Percentiles rank a stretch among this genome's conserved stretches.
These are phyloP conservation scores for Columba janthina DNA, from an alignment of 2,113 vertebrate genomes.

Conservation along the genomic window DNA sequence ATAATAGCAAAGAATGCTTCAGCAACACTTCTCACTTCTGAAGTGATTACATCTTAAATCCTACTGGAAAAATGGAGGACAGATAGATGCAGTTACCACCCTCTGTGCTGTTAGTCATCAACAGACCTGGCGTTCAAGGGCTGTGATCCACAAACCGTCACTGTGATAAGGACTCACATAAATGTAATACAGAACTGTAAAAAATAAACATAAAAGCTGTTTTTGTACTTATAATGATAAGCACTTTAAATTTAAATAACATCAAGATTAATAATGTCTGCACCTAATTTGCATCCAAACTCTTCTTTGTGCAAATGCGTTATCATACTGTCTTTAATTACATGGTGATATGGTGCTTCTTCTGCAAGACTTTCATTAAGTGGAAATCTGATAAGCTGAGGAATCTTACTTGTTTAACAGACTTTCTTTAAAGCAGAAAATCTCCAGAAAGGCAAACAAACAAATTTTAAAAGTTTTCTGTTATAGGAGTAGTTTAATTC, in stretches of 20 bases:
- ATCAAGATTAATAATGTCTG: constrained; percentile 45
- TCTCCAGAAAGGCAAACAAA: neutral
- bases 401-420: neutral
- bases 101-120: neutral
- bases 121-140: neutral
- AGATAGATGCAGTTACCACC: neutral
- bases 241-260: constrained; percentile 19
- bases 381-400: neutral
- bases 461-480: neutral
- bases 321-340: constrained; percentile 28
- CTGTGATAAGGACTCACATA: neutral
- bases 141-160: neutral
- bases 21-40: neutral
- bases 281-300: constrained; percentile 8
- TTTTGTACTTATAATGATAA: constrained; percentile 23
- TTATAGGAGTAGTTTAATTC: neutral
- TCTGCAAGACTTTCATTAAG: constrained; percentile 15
- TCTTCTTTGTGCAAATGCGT: neutral
- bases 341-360: neutral
- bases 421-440: neutral
- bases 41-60: neutral
- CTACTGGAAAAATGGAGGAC: neutral
- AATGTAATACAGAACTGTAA: neutral
- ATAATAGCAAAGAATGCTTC: neutral
- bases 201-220: neutral